Evolutionary conservation across 2,797 vertebrate genomes (phyloP), one percentile per base, ranked within the genome.

Genomic region (Strix occidentalis): DNA sequence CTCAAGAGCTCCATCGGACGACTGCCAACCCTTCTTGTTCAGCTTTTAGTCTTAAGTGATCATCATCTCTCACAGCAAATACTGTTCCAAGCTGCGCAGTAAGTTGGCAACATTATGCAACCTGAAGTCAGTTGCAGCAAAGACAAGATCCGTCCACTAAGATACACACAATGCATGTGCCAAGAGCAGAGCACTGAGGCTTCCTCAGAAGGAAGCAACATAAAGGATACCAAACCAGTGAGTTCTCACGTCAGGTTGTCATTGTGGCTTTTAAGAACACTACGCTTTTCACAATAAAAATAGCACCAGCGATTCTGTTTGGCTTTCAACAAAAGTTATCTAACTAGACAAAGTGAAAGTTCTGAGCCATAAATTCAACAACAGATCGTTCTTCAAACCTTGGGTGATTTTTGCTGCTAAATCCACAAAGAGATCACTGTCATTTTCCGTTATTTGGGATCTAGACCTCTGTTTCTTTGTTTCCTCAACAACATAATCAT

Each of bases 391-490:
- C 53, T 79, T 88, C 89, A 95, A 95, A 99, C 99, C 98, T 98
- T 98, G 99, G 56, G 99, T 99, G 57, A 99, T 98, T 97, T 99
- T 99, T 5, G 99, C 99, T 90, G 99, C 99, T 98, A 99, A 96
- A 96, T 99, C 99, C 78, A 99, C 98, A 29, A 99, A 99, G 64
- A 99, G 99, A 89, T 99, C 99, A 6, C 97, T 98, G 16, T 99
- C 99, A 16, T 99, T 99, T 95, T 98, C 98, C 2, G 89, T 89
- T 33, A 96, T 84, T 5, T 98, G 97, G 2, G 98, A 96, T 66
- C 89, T 94, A 16, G 98, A 98, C 39, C 92, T 98, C 96, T 98
- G 98, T 48, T 98, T 98, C 96, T 95, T 97, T 33, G 98, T 96
- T 82, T 98, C 98, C 11, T 97, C 88, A 35, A 98, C 95, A 93